Conservation (phyloP, 2,797 vertebrate genomes). For the Phalanger gymnotis region DNA sequence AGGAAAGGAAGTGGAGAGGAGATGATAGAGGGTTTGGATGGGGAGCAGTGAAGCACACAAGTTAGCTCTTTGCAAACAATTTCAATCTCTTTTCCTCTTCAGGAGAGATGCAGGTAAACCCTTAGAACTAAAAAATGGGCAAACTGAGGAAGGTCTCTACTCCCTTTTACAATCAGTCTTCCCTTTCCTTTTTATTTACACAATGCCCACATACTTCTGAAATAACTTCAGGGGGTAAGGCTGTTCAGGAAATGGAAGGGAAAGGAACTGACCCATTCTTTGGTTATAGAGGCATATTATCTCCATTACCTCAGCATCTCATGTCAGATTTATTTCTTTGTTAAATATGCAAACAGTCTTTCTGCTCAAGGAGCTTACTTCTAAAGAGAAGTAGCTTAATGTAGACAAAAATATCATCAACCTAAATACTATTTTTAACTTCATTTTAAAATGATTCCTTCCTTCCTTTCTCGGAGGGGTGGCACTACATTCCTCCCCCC, state of each 20-base stretch:
- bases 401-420: background rate
- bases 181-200: background rate
- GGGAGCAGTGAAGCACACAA: background rate
- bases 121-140: background rate
- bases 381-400: background rate
- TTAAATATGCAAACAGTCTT: background rate
- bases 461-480: background rate
- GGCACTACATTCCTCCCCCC: background rate
- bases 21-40: background rate
- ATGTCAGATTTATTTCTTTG: background rate
- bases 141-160: background rate
- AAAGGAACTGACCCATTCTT: background rate
- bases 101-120: background rate
- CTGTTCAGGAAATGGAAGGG: background rate
- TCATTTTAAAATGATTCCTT: background rate
- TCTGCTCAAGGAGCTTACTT: background rate
- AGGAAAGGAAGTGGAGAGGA: background rate
- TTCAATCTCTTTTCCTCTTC: background rate
- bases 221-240: background rate
- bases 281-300: background rate
- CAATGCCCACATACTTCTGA: background rate
- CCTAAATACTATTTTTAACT: background rate
- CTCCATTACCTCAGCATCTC: background rate
- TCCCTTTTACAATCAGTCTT: background rate
- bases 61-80: background rate